phyloP scores from a whole-genome alignment of 2,888 invertebrate genomes.

The Campoplex nolae region DNA sequence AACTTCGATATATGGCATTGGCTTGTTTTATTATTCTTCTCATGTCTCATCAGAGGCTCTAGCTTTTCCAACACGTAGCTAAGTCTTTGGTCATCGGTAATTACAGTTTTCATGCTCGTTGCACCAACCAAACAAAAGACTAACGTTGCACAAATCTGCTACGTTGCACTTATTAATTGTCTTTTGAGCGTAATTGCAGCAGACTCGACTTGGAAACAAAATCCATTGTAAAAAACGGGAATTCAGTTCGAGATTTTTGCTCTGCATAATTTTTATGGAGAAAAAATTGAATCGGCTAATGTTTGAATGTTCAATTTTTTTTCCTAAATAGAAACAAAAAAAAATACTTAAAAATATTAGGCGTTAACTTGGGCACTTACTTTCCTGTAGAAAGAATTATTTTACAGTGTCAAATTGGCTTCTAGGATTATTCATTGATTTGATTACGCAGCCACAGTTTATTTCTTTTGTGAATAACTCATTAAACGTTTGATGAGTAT shows the following conservation, averaged over 20 bases:
- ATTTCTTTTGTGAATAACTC: neutral
- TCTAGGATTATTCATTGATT: neutral
- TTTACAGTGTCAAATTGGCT: neutral
- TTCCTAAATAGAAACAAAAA: neutral
- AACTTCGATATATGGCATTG: constrained; percentile 21
- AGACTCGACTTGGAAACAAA: neutral
- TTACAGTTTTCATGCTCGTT: constrained; percentile 35
- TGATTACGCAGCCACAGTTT: neutral
- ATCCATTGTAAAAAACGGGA: neutral
- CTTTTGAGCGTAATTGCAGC: neutral
- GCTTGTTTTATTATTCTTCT: constrained; percentile 38
- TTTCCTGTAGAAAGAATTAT: neutral
- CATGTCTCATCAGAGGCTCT: constrained; percentile 22
- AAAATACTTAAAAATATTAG: neutral
- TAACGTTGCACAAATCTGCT: neutral
- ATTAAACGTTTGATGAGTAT: neutral
- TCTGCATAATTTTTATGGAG: neutral
- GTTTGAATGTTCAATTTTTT: neutral
- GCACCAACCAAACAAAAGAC: constrained; percentile 5
- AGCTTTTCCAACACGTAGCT: constrained; percentile 18
- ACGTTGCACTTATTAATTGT: constrained; percentile 32
- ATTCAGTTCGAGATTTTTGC: neutral
- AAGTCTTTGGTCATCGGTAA: constrained; percentile 42
- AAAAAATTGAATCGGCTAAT: too few relatives aligned
- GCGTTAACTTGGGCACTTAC: neutral